Conservation (phyloP, 2,797 vertebrate genomes). For the Alca torda region DNA sequence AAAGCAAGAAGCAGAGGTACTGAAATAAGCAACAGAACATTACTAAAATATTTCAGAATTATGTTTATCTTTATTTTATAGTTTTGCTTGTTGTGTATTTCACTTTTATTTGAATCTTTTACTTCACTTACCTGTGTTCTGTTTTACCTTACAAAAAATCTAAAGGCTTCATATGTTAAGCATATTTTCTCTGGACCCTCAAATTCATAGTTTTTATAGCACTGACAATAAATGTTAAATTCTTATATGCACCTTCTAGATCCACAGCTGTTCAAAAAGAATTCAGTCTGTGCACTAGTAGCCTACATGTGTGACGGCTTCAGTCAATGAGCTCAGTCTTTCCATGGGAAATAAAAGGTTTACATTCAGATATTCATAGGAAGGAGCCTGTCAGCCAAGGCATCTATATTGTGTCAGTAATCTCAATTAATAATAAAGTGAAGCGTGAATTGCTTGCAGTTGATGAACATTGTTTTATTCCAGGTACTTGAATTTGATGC, state of each 20-base stretch:
- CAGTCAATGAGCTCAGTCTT: neutral
- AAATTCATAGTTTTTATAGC: neutral
- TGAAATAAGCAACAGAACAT: neutral
- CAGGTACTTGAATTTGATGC: neutral
- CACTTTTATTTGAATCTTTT: neutral
- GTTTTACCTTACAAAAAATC: neutral
- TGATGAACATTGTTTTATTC: neutral
- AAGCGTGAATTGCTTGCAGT: neutral
- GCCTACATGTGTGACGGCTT: neutral
- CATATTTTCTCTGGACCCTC: neutral
- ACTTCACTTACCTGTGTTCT: neutral
- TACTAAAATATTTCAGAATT: neutral
- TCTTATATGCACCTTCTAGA: neutral
- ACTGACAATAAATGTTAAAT: neutral
- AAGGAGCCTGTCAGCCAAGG: neutral
- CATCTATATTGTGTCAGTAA: neutral
- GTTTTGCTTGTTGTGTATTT: neutral
- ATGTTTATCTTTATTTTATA: neutral
- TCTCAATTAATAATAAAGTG: neutral
- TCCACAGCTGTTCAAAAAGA: neutral
- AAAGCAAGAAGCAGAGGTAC: conserved; percentile 86
- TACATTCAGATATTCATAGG: neutral
- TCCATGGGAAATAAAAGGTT: neutral
- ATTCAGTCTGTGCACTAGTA: neutral
- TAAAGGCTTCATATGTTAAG: neutral